These are phyloP conservation scores for Tetranychus truncatus DNA, from an alignment of 2,888 invertebrate species.

Conservation along the genomic window DNA sequence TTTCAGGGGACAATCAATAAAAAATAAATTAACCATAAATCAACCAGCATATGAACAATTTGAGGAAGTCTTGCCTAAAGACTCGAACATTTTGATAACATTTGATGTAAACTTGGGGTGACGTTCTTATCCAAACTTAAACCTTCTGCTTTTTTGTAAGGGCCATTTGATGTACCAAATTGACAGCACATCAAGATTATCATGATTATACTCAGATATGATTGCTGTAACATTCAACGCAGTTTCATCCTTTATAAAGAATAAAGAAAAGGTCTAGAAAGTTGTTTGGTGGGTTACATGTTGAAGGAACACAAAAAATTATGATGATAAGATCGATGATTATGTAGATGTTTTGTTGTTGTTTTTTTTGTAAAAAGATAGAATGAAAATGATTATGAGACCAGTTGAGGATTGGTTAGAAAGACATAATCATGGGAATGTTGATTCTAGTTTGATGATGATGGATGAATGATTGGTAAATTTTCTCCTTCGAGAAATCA, in stretches of 20 bases:
- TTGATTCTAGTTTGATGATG: neutral
- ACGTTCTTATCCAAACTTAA: no score
- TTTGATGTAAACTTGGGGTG: no score
- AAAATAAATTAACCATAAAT: no score
- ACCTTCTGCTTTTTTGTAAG: no score
- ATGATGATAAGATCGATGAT: no score
- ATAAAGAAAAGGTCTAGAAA: neutral
- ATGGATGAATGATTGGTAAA: neutral
- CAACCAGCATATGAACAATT: no score
- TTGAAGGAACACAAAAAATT: neutral
- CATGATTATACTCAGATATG: neutral
- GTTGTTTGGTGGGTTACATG: neutral
- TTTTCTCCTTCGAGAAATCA: neutral
- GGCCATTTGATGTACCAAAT: no score
- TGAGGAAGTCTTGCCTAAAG: no score
- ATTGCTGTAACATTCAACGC: neutral
- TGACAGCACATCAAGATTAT: no score
- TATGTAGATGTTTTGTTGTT: neutral
- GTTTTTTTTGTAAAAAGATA: neutral
- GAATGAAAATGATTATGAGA: neutral
- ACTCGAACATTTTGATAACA: no score
- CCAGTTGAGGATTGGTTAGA: neutral
- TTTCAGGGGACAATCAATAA: no score
- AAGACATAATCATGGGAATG: neutral
- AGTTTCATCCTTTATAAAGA: neutral